phyloP scores from a whole-genome alignment of 2,113 vertebrate species.

The Sander vitreus region DNA sequence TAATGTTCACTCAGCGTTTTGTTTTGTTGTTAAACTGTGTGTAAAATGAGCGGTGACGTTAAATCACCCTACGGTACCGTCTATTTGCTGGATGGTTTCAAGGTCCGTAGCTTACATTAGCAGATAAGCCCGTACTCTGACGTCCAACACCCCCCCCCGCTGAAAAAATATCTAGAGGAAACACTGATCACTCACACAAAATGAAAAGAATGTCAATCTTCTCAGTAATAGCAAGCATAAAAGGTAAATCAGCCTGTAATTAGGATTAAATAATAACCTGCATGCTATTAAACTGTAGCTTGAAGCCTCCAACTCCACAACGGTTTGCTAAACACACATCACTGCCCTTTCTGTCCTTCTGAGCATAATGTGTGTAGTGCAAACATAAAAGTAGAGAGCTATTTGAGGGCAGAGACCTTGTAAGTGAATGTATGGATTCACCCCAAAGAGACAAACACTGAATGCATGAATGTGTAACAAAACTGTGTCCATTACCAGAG shows the following conservation, averaged over 20 bases:
- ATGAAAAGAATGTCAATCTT: neutral
- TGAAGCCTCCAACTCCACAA: neutral
- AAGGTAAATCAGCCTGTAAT: neutral
- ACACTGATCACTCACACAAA: neutral
- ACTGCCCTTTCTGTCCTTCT: neutral
- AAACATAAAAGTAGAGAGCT: constrained; percentile 27
- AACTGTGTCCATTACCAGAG: neutral
- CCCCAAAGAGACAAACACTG: neutral
- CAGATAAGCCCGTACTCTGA: no score
- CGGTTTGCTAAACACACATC: neutral
- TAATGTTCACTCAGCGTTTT: no score
- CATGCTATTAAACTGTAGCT: neutral
- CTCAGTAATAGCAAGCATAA: neutral
- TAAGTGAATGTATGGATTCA: neutral
- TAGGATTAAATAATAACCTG: constrained; percentile 4
- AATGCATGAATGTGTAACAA: neutral
- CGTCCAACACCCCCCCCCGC: no score
- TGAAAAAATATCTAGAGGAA: no score
- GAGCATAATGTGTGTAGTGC: neutral
- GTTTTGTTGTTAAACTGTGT: no score
- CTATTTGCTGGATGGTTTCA: no score
- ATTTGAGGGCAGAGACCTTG: neutral
- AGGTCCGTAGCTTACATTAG: no score
- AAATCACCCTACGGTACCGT: no score
- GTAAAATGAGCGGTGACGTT: no score